These are phyloP conservation scores for Chelonoidis abingdonii DNA, from an alignment of 2,113 vertebrate species.

Conservation along the genomic window DNA sequence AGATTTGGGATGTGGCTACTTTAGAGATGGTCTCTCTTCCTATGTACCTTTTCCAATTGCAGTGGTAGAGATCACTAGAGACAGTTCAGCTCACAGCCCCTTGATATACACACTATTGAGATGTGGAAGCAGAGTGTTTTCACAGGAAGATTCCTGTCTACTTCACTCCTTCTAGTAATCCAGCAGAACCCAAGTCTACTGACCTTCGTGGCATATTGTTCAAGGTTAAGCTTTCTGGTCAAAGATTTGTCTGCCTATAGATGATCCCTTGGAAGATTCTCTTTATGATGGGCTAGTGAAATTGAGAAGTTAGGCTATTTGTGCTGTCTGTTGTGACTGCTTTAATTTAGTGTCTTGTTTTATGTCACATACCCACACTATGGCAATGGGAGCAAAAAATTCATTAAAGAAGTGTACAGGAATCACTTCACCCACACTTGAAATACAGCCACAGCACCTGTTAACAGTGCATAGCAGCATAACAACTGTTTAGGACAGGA, in stretches of 20 bases:
- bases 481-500: constrained; percentile 55
- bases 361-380: not conserved
- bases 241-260: not conserved
- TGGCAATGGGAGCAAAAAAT: constrained; percentile 26
- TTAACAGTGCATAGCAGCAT: constrained; percentile 23
- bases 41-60: not conserved
- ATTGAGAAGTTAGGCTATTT: not conserved
- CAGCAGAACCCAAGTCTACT: not conserved
- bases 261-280: not conserved
- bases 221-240: not conserved
- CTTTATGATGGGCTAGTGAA: not conserved
- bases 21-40: constrained; percentile 12
- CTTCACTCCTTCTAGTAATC: not conserved
- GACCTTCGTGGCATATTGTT: not conserved
- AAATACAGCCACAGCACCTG: constrained; percentile 13
- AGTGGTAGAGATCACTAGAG: not conserved
- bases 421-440: constrained; percentile 5
- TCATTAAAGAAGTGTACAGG: not conserved
- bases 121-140: not conserved
- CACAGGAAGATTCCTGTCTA: not conserved
- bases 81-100: not conserved
- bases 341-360: not conserved
- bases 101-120: not conserved
- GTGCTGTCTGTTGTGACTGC: not conserved
- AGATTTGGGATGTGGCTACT: constrained; percentile 7